phyloP scores from a whole-genome alignment of 92 coral and sea anemone genomes.

The Bergia sp. region DNA sequence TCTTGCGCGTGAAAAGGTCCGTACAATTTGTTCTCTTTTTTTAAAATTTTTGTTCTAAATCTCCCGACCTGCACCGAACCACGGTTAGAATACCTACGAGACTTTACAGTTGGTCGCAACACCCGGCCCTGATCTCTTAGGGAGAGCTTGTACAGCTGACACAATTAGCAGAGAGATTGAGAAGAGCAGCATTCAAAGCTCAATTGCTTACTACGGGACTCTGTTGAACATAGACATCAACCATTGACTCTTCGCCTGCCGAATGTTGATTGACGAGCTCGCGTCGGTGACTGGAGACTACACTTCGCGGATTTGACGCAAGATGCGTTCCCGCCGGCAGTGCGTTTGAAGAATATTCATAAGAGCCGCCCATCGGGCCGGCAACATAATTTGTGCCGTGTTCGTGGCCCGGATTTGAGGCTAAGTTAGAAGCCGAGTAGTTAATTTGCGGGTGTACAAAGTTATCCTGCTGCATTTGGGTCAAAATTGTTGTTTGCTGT shows the following conservation, averaged over 20 bases:
- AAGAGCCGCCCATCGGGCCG: conserved; percentile 52
- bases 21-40: background rate
- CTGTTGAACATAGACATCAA: conserved; percentile 98
- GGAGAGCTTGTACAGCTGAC: background rate
- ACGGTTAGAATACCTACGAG: background rate
- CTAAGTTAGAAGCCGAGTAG: conserved; percentile 68
- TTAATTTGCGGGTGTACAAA: conserved; percentile 55
- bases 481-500: conserved; percentile 63
- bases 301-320: conserved; percentile 75
- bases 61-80: background rate
- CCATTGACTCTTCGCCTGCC: conserved; percentile 95
- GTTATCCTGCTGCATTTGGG: conserved; percentile 47
- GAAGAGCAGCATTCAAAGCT: background rate
- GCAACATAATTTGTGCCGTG: conserved; percentile 65
- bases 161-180: background rate
- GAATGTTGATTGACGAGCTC: conserved; percentile 86
- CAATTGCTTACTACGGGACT: conserved; percentile 97
- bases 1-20: background rate
- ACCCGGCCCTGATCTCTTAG: conserved; percentile 13
- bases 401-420: conserved; percentile 63
- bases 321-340: conserved; percentile 71
- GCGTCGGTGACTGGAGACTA: conserved; percentile 75
- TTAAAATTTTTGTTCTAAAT: background rate
- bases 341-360: conserved; percentile 51
- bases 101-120: background rate